Evolutionary conservation across 2,888 invertebrate species (phyloP).

Genomic region (Coremacera marginata): DNA sequence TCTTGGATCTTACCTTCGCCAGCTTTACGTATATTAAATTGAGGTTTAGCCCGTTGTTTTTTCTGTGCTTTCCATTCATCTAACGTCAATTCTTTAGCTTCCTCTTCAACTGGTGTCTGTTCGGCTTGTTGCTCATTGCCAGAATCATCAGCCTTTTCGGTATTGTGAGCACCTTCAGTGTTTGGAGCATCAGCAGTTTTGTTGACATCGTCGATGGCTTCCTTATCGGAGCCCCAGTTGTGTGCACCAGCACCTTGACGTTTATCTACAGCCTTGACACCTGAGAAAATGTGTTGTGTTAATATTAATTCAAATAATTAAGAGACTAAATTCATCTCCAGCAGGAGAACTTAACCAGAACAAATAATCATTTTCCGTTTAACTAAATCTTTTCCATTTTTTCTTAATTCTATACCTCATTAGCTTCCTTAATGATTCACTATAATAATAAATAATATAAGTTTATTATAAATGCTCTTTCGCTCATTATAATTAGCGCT

Average conservation of each 20-base stretch:
- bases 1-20: slow-evolving; percentile 77
- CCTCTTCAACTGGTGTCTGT: slow-evolving; percentile 74
- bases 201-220: slow-evolving; percentile 80
- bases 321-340: not conserved
- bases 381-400: too few species aligned
- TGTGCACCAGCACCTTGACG: slow-evolving; percentile 95
- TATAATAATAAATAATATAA: too few species aligned
- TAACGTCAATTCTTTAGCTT: slow-evolving; percentile 89
- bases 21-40: slow-evolving; percentile 93
- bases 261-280: slow-evolving; percentile 92
- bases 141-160: slow-evolving; percentile 63
- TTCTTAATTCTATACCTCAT: too few species aligned
- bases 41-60: slow-evolving; percentile 83
- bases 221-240: slow-evolving; percentile 96
- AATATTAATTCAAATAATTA: slow-evolving; percentile 5
- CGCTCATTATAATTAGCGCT: too few species aligned
- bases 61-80: slow-evolving; percentile 96
- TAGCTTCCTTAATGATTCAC: too few species aligned
- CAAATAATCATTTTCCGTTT: too few species aligned
- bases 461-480: too few species aligned
- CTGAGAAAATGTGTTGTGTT: slow-evolving; percentile 42
- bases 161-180: slow-evolving; percentile 44
- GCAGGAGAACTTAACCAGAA: too few species aligned
- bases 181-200: slow-evolving; percentile 51
- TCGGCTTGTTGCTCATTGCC: slow-evolving; percentile 69